Base-by-base conservation (phyloP, 2,888 invertebrate species). In the Apotomis betuletana region DNA sequence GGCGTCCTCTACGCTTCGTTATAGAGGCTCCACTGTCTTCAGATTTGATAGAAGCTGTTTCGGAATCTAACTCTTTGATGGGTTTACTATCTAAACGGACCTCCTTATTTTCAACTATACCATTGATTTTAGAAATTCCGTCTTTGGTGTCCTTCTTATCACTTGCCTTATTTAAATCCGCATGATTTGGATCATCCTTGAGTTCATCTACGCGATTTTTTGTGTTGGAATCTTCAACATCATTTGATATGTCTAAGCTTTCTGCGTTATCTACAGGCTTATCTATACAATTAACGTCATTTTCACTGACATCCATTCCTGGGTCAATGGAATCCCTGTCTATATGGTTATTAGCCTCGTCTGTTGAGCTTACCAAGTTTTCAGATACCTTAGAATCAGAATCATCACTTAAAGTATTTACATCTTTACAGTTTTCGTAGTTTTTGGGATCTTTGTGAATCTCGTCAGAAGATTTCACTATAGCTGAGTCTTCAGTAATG, bases 21-120 rank as follows among this genome's bases (percentile, higher is more conserved):
- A 73, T 64, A 57, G 85, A 82, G 49, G 81, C 77, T 69, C 86
- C 86, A 58, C 84, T 85, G 49, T 83, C 83, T 77, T 85, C 83
- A 41, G 85, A 82, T 73, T 80, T 79, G 4, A 83, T 69, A 10
- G 84, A 83, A 9, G 73, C 74, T 5, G 77, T 82, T 67, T 85
- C 83, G 0, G 76, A 76, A 64, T 81, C 83, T 12, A 79, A 72
- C 69, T 78, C 80, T 41, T 76, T 69, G 6, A 77, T 78, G 27
- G 74, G 61, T 62, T 73, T 62, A 38, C 27, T 54, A 41, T 69
- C 67, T 0, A 62, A 51, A 13, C 44, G 62, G 3, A 52, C 60
- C 27, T 69, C 68, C 38, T 70, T 51, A 57, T 38, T 69, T 59
- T 69, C 60, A 8, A 62, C 13, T 15, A 55, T 12, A 36, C 75